phyloP scores from a whole-genome alignment of 2,797 vertebrate species.

The Melanotaenia maccullochi region DNA sequence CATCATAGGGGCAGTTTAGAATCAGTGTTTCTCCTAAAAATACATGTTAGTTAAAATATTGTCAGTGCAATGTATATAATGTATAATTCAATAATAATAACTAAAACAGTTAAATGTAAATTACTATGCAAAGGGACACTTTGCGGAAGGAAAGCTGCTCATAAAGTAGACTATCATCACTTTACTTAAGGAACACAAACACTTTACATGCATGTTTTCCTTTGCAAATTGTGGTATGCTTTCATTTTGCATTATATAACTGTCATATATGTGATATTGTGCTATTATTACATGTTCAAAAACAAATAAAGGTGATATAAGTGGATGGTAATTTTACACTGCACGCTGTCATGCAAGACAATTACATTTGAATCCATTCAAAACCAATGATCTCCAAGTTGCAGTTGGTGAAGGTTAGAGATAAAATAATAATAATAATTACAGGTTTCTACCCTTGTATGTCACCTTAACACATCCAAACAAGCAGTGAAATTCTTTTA shows the following conservation, averaged over 20 bases:
- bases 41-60: not conserved
- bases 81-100: not conserved
- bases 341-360: too few relatives aligned
- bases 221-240: not conserved
- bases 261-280: too few relatives aligned
- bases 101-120: not conserved
- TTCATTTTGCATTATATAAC: not conserved
- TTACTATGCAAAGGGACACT: not conserved
- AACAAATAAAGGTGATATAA: too few relatives aligned
- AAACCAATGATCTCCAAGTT: too few relatives aligned
- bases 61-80: not conserved
- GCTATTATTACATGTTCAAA: too few relatives aligned
- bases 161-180: not conserved
- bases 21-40: not conserved
- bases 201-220: not conserved
- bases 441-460: not conserved
- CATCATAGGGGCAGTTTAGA: not conserved
- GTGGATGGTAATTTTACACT: too few relatives aligned
- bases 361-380: too few relatives aligned
- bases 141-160: not conserved
- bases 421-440: not conserved
- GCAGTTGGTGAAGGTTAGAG: too few relatives aligned
- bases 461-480: not conserved
- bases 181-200: not conserved
- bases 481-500: not conserved